A percentile compares a stretch with the other conserved stretches of the same genome.
Conservation (phyloP, 2,888 invertebrate genomes). For the Eupithecia exiguata region DNA sequence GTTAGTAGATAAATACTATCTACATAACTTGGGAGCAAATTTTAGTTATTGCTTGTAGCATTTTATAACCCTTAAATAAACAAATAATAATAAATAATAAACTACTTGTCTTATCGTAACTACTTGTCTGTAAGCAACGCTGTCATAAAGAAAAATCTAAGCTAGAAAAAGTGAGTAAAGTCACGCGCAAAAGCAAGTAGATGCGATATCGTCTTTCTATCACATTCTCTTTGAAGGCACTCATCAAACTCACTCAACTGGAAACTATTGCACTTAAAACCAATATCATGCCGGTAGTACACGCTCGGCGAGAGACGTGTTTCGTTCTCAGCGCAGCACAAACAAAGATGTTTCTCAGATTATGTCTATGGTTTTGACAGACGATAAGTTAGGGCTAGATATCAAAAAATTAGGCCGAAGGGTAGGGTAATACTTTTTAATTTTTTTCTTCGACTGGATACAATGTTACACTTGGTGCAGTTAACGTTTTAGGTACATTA, state of each 20-base stretch:
- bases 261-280: slow-evolving; percentile 35
- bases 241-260: slow-evolving; percentile 30
- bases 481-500: too few species aligned
- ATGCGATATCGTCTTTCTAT: slow-evolving; percentile 12
- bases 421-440: too few species aligned
- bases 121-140: neutral
- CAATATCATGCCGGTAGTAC: slow-evolving; percentile 2
- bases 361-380: neutral
- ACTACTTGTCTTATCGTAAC: too few species aligned
- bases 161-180: neutral
- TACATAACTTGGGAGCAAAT: too few species aligned
- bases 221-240: neutral
- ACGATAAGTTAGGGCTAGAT: neutral
- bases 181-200: neutral
- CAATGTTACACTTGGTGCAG: too few species aligned
- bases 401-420: too few species aligned
- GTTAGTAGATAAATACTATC: too few species aligned
- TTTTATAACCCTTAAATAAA: too few species aligned
- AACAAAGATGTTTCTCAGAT: neutral
- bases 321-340: neutral
- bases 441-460: too few species aligned
- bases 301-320: neutral
- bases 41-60: too few species aligned
- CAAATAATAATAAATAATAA: too few species aligned
- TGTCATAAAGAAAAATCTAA: neutral